Evolutionary conservation across 2,797 vertebrate species (phyloP).

Genomic region (Sphenodon punctatus): DNA sequence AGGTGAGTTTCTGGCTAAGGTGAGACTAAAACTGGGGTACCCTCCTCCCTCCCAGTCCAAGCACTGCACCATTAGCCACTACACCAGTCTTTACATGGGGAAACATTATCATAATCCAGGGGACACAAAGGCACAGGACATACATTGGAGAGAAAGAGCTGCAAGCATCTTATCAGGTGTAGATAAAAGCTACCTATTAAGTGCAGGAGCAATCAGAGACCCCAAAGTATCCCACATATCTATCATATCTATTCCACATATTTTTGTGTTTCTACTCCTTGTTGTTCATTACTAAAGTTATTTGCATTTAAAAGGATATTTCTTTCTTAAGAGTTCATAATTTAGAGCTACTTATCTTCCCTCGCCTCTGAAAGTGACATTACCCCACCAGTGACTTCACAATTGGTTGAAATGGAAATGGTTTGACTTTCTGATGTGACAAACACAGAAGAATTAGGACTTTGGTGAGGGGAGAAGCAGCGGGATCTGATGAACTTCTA

Average conservation of each 20-base stretch:
- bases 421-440: not conserved
- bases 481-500: not conserved
- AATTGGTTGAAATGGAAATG: not conserved
- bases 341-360: conserved; percentile 19
- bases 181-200: not conserved
- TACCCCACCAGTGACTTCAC: not conserved
- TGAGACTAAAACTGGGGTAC: no score
- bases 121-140: not conserved
- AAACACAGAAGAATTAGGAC: not conserved
- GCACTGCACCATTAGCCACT: no score
- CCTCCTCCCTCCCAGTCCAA: no score
- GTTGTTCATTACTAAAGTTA: not conserved
- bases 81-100: not conserved
- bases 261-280: not conserved
- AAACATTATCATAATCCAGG: not conserved
- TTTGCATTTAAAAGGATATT: not conserved
- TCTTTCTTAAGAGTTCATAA: not conserved
- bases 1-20: no score
- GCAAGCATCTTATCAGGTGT: not conserved
- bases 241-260: not conserved
- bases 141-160: not conserved
- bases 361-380: not conserved
- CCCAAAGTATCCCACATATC: not conserved
- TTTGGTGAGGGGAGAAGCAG: not conserved
- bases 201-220: not conserved